A percentile compares a stretch with the other conserved stretches of the same genome.
These are phyloP conservation scores for Allacma fusca DNA, from an alignment of 2,888 invertebrate species.

Conservation along the genomic window DNA sequence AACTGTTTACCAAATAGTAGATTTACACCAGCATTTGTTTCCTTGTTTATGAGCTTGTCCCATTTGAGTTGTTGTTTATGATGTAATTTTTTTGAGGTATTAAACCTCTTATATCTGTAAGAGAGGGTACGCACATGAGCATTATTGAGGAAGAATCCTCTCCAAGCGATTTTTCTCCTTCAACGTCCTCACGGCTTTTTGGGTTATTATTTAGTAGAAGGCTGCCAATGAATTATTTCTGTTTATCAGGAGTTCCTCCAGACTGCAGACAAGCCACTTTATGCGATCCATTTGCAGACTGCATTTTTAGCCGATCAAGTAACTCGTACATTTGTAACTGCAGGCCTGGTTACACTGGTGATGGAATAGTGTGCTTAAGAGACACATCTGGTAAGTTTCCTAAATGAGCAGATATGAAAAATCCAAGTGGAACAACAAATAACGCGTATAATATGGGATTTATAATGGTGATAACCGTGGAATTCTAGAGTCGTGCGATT, in stretches of 20 bases:
- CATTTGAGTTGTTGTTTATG: too few species aligned
- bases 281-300: slow-evolving; percentile 80
- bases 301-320: slow-evolving; percentile 72
- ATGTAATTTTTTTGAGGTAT: too few species aligned
- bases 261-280: slow-evolving; percentile 43
- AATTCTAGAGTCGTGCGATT: slow-evolving; percentile 69
- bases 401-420: background rate
- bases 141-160: too few species aligned
- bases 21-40: background rate
- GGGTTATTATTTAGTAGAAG: too few species aligned
- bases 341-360: slow-evolving; percentile 80
- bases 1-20: background rate
- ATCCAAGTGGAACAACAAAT: background rate
- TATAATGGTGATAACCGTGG: slow-evolving; percentile 6
- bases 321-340: slow-evolving; percentile 76
- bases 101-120: too few species aligned
- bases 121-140: too few species aligned
- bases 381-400: slow-evolving; percentile 15
- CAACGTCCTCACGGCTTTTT: too few species aligned
- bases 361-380: slow-evolving; percentile 77
- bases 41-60: too few species aligned
- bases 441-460: background rate
- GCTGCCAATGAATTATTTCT: background rate
- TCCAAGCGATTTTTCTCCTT: too few species aligned
- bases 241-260: slow-evolving; percentile 35